Evolutionary conservation across 2,113 vertebrate species (phyloP), one percentile per base, ranked within the genome.

Genomic region (Rhegmatorhina hoffmannsi): DNA sequence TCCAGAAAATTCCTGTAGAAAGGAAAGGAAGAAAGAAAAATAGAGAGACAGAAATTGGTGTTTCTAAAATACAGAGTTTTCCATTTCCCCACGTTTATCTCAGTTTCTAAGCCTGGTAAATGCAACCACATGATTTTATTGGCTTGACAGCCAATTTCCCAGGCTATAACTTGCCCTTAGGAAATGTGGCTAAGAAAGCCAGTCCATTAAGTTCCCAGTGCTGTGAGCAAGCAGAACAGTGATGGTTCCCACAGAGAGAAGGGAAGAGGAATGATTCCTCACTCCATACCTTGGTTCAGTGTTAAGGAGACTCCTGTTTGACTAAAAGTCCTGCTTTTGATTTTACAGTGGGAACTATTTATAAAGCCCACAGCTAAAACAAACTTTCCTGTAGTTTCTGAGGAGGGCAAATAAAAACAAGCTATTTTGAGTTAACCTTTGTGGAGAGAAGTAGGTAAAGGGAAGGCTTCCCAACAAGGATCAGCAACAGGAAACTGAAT

Each of bases 161-260:
- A 95, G 83, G 69, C 60, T 88, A 60, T 90, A 95, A 95, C 79
- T 89, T 86, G 92, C 88, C 85, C 94, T 90, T 81, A 88, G 87
- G 83, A 96, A 89, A 86, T 7, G 34, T 53, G 83, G 64, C 85
- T 90, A 70, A 75, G 67, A 72, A 92, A 94, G 83, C 38, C 83
- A 88, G 92, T 62, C 72, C 79, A 90, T 85, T 91, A 88, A 87
- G 40, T 77, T 74, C 36, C 75, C 1, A 0, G 14, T 77, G 79
- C 93, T 86, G 56, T 50, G 60, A 92, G 68, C 75, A 81, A 75
- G 59, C 79, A 77, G 72, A 68, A 67, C 18, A 88, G 56, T 0
- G 0, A 40, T 64, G 64, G 52, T 64, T 96, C 87, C 68, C 56
- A 72, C 52, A 86, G 75, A 46, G 33, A 58, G 38, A 66, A 87